Base-by-base conservation (phyloP, 2,113 vertebrate genomes). In the Octodon degus region DNA sequence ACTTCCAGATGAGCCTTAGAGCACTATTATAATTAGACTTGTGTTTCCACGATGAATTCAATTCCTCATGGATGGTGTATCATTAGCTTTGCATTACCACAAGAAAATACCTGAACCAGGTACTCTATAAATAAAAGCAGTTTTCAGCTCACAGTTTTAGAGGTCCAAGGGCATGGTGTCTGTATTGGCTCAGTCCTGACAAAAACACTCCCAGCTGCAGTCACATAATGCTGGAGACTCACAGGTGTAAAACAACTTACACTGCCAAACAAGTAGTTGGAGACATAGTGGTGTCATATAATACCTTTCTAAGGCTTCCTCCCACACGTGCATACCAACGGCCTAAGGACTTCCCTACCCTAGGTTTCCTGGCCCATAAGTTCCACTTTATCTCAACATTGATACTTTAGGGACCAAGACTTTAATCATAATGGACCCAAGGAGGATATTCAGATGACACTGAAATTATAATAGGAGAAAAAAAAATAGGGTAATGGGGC, bases 21-120 rank as follows among this genome's bases (percentile, higher is more conserved):
- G 53, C 37, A 79, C 62, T 67, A 55, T 76, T 82, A 68, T 76
- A 68, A 17, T 92, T 82, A 96, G 79, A 70, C 25, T 76, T 87
- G 10, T 89, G 58, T 81, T 93, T 93, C 65, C 68, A 14, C 47
- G 40, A 93, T 91, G 5, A 89, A 72, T 43, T 93, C 24, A 82
- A 16, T 91, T 82, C 95, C 30, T 2, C 81, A 34, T 27, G 25
- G 43, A 14, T 43, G 37, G 4, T n/a, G 4, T 83, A 34, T 92
- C 74, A 92, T 37, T 20, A 70, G 55, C 20, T 74, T 72, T 92
- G 22, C 27, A 62, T 50, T 62, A 30, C 53, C 50, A 83, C 37
- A 72, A 55, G 32, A 53, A 83, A 83, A 47, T 72, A 34, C 37
- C 79, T 84, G 67, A 72, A 84, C 55, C n/a, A 68, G 53, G 12